These are phyloP conservation scores for Halyomorpha halys DNA, from an alignment of 1,140 invertebrate species.

Conservation along the genomic window DNA sequence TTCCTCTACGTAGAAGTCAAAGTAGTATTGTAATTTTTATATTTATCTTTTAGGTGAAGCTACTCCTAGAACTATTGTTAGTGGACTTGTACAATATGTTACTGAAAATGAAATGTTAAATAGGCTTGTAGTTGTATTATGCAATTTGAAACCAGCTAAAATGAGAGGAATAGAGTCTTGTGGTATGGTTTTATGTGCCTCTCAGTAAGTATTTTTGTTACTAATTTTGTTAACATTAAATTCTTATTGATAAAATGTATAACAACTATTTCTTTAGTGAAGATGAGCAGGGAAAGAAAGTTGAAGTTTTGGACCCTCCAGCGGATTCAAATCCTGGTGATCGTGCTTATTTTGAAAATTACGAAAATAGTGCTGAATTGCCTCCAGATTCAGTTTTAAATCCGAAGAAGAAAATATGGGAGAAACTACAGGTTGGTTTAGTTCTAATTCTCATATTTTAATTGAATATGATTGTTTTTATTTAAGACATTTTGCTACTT, in stretches of 20 bases:
- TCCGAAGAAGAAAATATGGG: slow-evolving; percentile 98
- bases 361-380: slow-evolving; percentile 50
- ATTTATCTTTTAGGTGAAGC: slow-evolving; percentile 42
- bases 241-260: neutral
- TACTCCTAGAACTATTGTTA: slow-evolving; percentile 59
- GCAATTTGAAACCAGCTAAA: slow-evolving; percentile 89
- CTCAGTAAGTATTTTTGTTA: slow-evolving; percentile 46
- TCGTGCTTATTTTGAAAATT: slow-evolving; percentile 67
- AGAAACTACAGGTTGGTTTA: slow-evolving; percentile 59
- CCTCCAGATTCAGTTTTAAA: slow-evolving; percentile 76
- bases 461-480: neutral
- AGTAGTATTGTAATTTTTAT: too few relatives aligned
- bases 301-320: slow-evolving; percentile 75
- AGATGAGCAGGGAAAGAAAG: slow-evolving; percentile 49
- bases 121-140: slow-evolving; percentile 76
- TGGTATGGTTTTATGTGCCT: slow-evolving; percentile 88
- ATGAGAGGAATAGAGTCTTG: slow-evolving; percentile 81
- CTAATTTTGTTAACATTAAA: neutral
- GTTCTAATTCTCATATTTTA: neutral
- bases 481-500: too few relatives aligned
- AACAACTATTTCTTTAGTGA: slow-evolving; percentile 40
- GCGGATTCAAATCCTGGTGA: slow-evolving; percentile 64
- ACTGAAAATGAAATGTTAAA: slow-evolving; percentile 79
- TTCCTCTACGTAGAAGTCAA: too few relatives aligned
- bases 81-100: slow-evolving; percentile 82